Base-by-base conservation (phyloP, 2,888 invertebrate genomes). In the Thymelicus sylvestris region DNA sequence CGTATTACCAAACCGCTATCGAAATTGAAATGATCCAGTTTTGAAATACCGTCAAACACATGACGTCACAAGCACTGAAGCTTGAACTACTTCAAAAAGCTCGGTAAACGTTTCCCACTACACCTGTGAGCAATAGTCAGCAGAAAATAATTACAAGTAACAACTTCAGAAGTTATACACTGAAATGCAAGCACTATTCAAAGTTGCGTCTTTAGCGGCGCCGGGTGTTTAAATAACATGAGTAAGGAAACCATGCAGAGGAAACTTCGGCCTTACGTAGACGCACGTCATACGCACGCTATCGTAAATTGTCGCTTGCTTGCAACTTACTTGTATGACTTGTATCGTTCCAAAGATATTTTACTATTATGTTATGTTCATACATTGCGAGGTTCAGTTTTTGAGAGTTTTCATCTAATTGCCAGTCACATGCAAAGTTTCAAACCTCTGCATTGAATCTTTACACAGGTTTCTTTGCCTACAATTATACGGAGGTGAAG, bases 201-300 rank as follows among this genome's bases (percentile, higher is more conserved):
- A 63, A 63, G 63, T 63, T 48, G 48, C 44, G 47, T 48, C 63
- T 48, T 63, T 48, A 63, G 31, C 24, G 63, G 48, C 12, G 47
- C 62, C 24, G 55, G 52, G 7, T 55, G 24, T 52, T 19, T 15
- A 15, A 52, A 8, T 12, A 55, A 2, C 24, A 24, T 24, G 55
- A 55, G 55, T 10, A 12, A 10, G 10, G 55, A 55, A 55, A 55
- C 24, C n/a, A 24, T 24, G 12, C 24, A 55, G 55, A 55, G 12
- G 55, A 31, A 31, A 31, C 31, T 31, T 31, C 31, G 3, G 31
- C 31, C 31, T 31, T 31, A 31, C 31, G 31, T 31, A 31, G 31
- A 31, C 31, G 31, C 31, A 31, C 31, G 31, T 3, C 31, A 31
- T 31, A 31, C 31, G 31, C 31, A 31, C 31, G 31, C 31, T 5